Percentiles rank a stretch among this genome's conserved stretches.
Conservation (phyloP, 2,888 invertebrate genomes). For the Rhogogaster chlorosoma region DNA sequence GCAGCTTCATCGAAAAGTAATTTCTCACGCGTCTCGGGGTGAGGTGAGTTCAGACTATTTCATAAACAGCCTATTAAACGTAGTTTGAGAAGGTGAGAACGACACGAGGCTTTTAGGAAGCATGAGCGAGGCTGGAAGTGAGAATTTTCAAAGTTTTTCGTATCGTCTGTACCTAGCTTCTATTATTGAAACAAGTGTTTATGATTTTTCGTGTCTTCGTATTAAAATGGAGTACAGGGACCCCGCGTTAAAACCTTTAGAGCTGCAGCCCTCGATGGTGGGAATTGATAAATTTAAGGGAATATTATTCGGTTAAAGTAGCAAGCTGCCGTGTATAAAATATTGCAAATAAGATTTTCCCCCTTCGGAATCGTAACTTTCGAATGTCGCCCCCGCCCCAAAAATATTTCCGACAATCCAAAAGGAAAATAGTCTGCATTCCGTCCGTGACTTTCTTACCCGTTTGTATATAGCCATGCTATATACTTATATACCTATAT, state of each 20-base stretch:
- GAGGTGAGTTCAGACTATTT: not conserved
- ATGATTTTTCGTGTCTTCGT: not conserved
- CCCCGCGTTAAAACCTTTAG: not conserved
- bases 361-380: slow-evolving; percentile 37
- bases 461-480: not conserved
- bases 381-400: not conserved
- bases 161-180: not conserved
- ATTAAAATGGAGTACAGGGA: not conserved
- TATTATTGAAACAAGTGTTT: not conserved
- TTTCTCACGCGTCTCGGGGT: slow-evolving; percentile 21
- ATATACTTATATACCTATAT: not conserved
- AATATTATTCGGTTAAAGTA: slow-evolving; percentile 32
- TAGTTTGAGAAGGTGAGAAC: slow-evolving; percentile 14
- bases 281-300: slow-evolving; percentile 36
- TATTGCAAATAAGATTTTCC: slow-evolving; percentile 49
- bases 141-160: not conserved
- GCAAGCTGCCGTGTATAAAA: slow-evolving; percentile 27
- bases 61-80: slow-evolving; percentile 38
- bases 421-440: slow-evolving; percentile 35
- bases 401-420: slow-evolving; percentile 37
- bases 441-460: slow-evolving; percentile 30
- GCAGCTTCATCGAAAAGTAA: slow-evolving; percentile 38
- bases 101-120: slow-evolving; percentile 17
- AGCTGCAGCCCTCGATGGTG: not conserved
- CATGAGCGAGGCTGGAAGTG: not conserved